phyloP scores from a whole-genome alignment of 2,888 invertebrate species.

The Sinhomidia bicolor region DNA sequence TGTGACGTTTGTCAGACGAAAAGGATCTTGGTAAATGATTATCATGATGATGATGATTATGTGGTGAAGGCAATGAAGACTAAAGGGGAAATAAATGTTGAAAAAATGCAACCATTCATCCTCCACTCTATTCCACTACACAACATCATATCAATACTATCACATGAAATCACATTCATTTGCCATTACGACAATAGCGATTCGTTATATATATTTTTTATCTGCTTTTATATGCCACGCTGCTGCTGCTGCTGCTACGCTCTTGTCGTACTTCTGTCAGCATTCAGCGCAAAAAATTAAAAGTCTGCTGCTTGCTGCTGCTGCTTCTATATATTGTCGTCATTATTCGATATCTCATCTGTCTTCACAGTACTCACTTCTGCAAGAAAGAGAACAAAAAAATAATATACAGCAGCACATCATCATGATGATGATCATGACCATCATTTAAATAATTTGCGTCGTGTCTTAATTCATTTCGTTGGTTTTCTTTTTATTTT shows the following conservation, averaged over 20 bases:
- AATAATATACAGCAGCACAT: constrained; percentile 25
- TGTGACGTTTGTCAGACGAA: background rate
- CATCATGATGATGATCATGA: constrained; percentile 61
- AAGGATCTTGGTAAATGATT: background rate
- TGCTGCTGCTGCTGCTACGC: background rate
- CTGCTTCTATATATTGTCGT: background rate
- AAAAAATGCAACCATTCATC: constrained; percentile 47
- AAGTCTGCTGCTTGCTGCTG: constrained; percentile 15
- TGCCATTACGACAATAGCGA: background rate
- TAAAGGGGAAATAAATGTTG: constrained; percentile 66
- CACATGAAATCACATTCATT: constrained; percentile 16
- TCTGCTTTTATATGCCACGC: background rate
- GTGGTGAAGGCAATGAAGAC: background rate
- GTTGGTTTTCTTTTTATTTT: constrained; percentile 41
- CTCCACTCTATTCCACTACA: background rate
- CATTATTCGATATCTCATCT: constrained; percentile 9
- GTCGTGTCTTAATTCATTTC: constrained; percentile 77
- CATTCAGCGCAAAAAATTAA: background rate
- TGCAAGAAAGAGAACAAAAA: no score
- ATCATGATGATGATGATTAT: constrained; percentile 15
- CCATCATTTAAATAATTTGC: constrained; percentile 77
- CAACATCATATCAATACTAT: background rate
- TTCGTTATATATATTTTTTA: background rate
- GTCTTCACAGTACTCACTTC: background rate
- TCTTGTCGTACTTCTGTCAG: constrained; percentile 32